These are phyloP conservation scores for Electrona antarctica DNA, from an alignment of 2,113 vertebrate genomes.

Conservation along the genomic window DNA sequence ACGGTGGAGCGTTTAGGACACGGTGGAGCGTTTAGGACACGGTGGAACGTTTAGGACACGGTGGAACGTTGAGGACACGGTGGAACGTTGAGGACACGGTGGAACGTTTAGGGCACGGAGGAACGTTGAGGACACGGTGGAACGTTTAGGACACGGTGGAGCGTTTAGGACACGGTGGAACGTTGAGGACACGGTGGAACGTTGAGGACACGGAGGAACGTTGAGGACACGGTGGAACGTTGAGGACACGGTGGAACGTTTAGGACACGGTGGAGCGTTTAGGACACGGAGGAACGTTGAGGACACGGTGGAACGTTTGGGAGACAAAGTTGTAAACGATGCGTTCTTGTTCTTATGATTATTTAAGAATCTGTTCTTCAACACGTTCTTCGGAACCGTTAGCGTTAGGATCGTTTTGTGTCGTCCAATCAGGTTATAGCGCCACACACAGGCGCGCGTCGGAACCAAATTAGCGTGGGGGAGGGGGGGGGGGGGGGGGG, in stretches of 20 bases:
- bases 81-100: not conserved
- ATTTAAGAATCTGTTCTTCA: too few relatives aligned
- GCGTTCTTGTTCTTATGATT: too few relatives aligned
- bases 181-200: not conserved
- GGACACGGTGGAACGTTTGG: not conserved
- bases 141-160: not conserved
- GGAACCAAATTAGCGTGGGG: not conserved
- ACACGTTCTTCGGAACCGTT: too few relatives aligned
- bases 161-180: not conserved
- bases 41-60: not conserved
- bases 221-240: too few relatives aligned
- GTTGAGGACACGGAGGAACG: too few relatives aligned
- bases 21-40: too few relatives aligned
- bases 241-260: not conserved
- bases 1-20: not conserved
- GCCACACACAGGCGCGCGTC: too few relatives aligned
- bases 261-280: not conserved
- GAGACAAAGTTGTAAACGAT: not conserved
- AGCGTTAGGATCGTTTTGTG: too few relatives aligned
- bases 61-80: not conserved
- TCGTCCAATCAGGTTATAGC: too few relatives aligned
- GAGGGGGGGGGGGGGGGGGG: slow-evolving; percentile 1
- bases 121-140: too few relatives aligned
- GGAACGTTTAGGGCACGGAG: not conserved
- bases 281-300: not conserved